Conservation (phyloP, 2,888 invertebrate species). For the Allolobophora icterica region DNA sequence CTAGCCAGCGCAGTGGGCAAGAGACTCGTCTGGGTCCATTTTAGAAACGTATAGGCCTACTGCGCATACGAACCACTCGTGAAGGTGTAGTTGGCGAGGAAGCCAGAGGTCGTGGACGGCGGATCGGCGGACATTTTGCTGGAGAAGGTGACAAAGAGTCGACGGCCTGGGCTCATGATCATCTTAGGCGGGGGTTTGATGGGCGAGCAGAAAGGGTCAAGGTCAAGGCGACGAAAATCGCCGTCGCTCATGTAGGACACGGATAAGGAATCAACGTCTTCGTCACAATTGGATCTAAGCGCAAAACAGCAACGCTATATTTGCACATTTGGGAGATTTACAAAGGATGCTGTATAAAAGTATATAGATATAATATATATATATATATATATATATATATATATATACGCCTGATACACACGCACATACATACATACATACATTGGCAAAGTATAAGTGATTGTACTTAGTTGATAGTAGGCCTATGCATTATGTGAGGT, state of each 20-base stretch:
- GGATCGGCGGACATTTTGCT: conserved; percentile 69
- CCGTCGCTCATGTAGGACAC: background rate
- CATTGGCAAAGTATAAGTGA: too few relatives aligned
- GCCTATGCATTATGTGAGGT: too few relatives aligned
- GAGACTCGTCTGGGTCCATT: background rate
- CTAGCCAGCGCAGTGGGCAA: background rate
- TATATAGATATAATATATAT: too few relatives aligned
- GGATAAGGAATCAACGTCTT: background rate
- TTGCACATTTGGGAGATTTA: too few relatives aligned
- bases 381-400: too few relatives aligned
- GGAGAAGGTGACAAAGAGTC: conserved; percentile 83
- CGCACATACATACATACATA: too few relatives aligned
- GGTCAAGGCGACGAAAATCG: background rate
- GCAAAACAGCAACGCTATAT: background rate
- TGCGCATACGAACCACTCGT: conserved; percentile 80
- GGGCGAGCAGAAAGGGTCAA: background rate
- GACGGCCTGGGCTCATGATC: conserved; percentile 89
- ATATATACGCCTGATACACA: too few relatives aligned
- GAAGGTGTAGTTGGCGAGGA: conserved; percentile 86
- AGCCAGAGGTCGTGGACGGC: conserved; percentile 81
- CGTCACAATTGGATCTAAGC: background rate
- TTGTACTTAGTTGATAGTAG: too few relatives aligned
- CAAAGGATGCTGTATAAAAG: too few relatives aligned
- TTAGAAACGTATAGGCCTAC: background rate
- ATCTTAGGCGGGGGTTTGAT: conserved; percentile 73